phyloP scores from a whole-genome alignment of 2,888 invertebrate genomes.

The Latheticus oryzae region DNA sequence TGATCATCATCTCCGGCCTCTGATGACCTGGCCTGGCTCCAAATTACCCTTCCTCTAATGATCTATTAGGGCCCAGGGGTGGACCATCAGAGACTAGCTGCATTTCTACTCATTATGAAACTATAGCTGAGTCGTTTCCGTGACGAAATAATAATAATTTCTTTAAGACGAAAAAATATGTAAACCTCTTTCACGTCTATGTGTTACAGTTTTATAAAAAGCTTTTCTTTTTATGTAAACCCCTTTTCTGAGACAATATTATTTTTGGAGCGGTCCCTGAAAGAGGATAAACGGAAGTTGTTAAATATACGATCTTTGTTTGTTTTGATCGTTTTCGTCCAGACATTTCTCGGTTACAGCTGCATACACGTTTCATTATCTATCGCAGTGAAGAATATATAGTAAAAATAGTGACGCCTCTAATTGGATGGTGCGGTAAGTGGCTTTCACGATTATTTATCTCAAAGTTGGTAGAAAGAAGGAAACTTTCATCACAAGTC shows the following conservation, averaged over 20 bases:
- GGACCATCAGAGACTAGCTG: constrained; percentile 31
- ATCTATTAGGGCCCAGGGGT: constrained; percentile 43
- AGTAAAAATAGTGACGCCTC: constrained; percentile 47
- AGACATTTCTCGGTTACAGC: constrained; percentile 42
- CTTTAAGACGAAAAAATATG: too few species aligned
- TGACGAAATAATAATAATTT: too few species aligned
- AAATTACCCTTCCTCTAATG: constrained; percentile 47
- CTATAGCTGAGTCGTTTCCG: too few species aligned
- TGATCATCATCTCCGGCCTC: constrained; percentile 55
- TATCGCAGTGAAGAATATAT: constrained; percentile 23
- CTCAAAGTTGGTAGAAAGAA: constrained; percentile 14
- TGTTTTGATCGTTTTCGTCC: constrained; percentile 36
- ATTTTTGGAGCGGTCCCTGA: constrained; percentile 35
- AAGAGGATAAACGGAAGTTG: constrained; percentile 40
- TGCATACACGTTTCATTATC: constrained; percentile 48
- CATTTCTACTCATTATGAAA: constrained; percentile 24
- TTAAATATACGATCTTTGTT: constrained; percentile 35
- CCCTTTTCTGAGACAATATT: constrained; percentile 30
- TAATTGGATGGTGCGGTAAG: constrained; percentile 42
- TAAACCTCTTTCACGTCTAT: too few species aligned
- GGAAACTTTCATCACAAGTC: constrained; percentile 22
- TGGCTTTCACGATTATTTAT: constrained; percentile 15
- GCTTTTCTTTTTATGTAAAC: constrained; percentile 22
- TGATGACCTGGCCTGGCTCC: constrained; percentile 49
- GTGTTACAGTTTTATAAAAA: constrained; percentile 28